phyloP scores from a whole-genome alignment of 2,113 vertebrate species.

The Pollimyrus isidori region DNA sequence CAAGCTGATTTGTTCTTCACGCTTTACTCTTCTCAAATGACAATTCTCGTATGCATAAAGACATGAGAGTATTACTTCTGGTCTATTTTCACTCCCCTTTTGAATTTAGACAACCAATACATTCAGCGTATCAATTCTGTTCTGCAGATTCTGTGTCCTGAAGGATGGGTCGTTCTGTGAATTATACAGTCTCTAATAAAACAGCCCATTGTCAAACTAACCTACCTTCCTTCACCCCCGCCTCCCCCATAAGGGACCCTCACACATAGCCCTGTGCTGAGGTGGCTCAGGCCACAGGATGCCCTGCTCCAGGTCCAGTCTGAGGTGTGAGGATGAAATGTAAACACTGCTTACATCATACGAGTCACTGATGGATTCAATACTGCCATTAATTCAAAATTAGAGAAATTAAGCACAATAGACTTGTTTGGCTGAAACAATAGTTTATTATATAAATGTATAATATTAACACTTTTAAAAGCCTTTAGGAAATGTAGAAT shows the following conservation, averaged over 20 bases:
- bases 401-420: background rate
- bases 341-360: background rate
- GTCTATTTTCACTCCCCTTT: background rate
- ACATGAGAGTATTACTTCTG: background rate
- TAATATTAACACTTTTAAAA: background rate
- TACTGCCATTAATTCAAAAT: background rate
- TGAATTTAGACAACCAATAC: constrained; percentile 12
- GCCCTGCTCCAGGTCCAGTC: background rate
- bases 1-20: background rate
- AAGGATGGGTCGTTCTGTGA: background rate
- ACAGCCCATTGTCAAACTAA: background rate
- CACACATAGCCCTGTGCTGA: background rate
- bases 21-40: background rate
- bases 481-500: background rate
- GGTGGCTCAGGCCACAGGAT: background rate
- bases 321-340: background rate
- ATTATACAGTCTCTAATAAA: background rate
- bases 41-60: background rate
- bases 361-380: background rate
- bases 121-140: background rate
- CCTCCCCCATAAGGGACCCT: background rate
- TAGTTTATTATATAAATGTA: background rate
- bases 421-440: background rate
- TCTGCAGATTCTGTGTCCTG: background rate
- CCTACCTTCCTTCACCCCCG: background rate